Conservation (phyloP, 1,140 invertebrate species). For the Mya arenaria region DNA sequence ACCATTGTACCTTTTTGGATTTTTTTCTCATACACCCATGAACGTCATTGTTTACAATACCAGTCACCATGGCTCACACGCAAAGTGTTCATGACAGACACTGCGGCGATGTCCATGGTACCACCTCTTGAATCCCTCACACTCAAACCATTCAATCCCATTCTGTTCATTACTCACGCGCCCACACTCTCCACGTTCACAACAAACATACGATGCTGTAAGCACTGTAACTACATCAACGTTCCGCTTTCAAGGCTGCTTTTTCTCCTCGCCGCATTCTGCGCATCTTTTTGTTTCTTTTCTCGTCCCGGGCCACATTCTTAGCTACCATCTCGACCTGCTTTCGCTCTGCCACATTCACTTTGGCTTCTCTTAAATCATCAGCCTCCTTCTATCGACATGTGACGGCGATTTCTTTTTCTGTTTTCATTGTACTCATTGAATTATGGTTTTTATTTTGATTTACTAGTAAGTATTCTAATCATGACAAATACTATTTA, state of each 20-base stretch:
- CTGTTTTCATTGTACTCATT: too few relatives aligned
- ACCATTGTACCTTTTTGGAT: too few relatives aligned
- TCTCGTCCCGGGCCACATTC: not conserved
- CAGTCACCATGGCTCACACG: not conserved
- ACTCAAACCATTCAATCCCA: not conserved
- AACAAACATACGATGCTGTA: not conserved
- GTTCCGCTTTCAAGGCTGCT: not conserved
- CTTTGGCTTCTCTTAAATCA: too few relatives aligned
- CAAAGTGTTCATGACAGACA: not conserved
- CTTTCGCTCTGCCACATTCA: too few relatives aligned
- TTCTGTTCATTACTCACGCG: not conserved
- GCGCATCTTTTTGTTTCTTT: not conserved
- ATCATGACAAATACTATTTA: too few relatives aligned
- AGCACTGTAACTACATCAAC: not conserved
- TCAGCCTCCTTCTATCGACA: not conserved
- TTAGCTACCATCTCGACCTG: not conserved
- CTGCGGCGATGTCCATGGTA: not conserved
- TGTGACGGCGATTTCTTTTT: not conserved
- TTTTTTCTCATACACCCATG: not conserved
- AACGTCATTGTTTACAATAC: not conserved
- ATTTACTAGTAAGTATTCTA: too few relatives aligned
- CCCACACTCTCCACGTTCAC: not conserved
- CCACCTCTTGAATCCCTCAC: slow-evolving; percentile 1
- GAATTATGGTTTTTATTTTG: too few relatives aligned
- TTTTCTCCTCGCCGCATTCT: not conserved